These are phyloP conservation scores for Myxocyprinus asiaticus DNA, from an alignment of 2,113 vertebrate species.

Conservation along the genomic window DNA sequence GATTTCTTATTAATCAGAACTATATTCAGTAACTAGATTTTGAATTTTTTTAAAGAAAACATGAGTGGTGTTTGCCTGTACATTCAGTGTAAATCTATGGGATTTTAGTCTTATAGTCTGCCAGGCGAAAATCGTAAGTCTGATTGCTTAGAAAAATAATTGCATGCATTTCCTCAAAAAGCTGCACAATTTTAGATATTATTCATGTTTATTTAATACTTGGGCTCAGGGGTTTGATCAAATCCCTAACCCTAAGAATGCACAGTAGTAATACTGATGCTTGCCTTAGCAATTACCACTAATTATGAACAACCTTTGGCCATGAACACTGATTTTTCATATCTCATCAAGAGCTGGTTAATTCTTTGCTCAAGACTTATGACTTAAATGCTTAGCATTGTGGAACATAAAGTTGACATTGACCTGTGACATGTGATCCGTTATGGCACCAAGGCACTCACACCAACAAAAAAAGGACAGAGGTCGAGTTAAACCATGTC, in stretches of 20 bases:
- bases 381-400: background rate
- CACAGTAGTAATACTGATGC: no score
- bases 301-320: conserved; percentile 15
- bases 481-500: background rate
- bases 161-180: no score
- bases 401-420: background rate
- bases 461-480: background rate
- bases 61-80: no score
- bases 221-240: no score
- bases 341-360: conserved; percentile 38
- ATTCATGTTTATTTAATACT: no score
- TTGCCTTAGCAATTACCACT: background rate
- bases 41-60: no score
- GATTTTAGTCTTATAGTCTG: background rate
- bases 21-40: background rate
- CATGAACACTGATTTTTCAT: conserved; percentile 4
- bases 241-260: background rate
- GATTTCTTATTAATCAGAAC: conserved; percentile 34
- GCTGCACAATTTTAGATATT: no score
- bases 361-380: conserved; percentile 22
- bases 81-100: no score
- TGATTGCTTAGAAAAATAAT: background rate
- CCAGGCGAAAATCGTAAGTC: background rate
- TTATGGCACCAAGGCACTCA: background rate
- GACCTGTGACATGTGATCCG: conserved; percentile 22